Base-by-base conservation (phyloP, 2,888 invertebrate genomes). In the Hypselothyrea guttata region DNA sequence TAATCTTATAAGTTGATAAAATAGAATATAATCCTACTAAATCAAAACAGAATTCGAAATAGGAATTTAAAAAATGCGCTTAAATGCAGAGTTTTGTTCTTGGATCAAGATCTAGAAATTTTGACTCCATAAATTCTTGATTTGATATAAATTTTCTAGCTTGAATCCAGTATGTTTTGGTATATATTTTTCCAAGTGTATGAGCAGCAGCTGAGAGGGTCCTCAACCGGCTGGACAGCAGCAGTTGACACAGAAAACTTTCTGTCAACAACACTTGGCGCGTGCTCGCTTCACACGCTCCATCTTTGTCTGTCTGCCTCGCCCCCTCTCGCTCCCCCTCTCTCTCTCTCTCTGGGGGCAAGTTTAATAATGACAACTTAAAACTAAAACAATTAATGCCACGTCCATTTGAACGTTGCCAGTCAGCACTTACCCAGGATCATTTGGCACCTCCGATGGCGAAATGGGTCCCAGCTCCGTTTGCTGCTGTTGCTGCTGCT, bases 361-460 rank as follows among this genome's bases (percentile, higher is more conserved):
- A 67, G 51, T 61, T 71, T 46, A 71, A 75, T 75, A 75, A 72
- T 75, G 62, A 79, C 76, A 85, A 83, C 83, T 79, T 79, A 78
- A 84, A 78, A 78, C 83, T 82, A 84, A 84, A 84, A 81, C 86
- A 82, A 79, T 79, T 84, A 84, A 82, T 84, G 71, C 79, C 79
- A 82, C 81, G 53, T 48, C 45, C 71, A 78, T 54, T 75, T 40
- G 13, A 27, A 22, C 22, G 22, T 35, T 45, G n/a, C 31, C 30
- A 45, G 44, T 60, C 60, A 34, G 56, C 72, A 91, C 92, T 90
- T 94, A 97, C 97, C 97, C 97, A 91, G 97, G 97, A 92, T 97
- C 97, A 92, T 97, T 97, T 91, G 96, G 95, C 91, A 96, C 96
- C 92, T 97, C 97, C 75, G 96, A 95, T 89, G 96, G 95, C 90